These are phyloP conservation scores for Stictocephala bisonia DNA, from an alignment of 2,888 invertebrate genomes.

Conservation along the genomic window DNA sequence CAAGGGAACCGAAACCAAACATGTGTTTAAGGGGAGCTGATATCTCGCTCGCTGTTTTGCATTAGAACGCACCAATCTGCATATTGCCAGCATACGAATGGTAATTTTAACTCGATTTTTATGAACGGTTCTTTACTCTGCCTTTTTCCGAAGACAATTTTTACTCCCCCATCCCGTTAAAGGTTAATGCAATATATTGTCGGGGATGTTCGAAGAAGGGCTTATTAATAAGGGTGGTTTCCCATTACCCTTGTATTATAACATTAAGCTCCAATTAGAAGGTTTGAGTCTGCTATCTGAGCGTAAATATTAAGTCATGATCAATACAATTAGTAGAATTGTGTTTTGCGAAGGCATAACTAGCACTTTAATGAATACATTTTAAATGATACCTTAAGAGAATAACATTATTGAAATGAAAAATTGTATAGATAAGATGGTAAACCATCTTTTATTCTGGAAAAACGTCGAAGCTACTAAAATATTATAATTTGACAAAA, in stretches of 20 bases:
- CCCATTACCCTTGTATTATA: conserved; percentile 12
- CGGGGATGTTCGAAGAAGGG: conserved; percentile 34
- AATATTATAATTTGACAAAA: no score
- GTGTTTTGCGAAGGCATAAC: no score
- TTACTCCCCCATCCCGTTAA: conserved; percentile 38
- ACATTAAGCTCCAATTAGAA: conserved; percentile 40
- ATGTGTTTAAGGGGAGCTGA: conserved; percentile 21
- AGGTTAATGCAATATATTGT: conserved; percentile 43
- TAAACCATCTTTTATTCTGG: no score
- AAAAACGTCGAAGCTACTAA: no score
- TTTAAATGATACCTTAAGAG: no score
- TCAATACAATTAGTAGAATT: no score
- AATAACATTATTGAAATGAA: no score
- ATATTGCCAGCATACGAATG: conserved; percentile 52
- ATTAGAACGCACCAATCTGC: conserved; percentile 32
- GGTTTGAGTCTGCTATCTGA: no score
- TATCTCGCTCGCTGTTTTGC: conserved; percentile 30
- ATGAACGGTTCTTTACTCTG: conserved; percentile 45
- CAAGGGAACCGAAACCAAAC: no score
- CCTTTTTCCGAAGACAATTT: conserved; percentile 42
- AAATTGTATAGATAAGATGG: no score
- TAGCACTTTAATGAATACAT: no score
- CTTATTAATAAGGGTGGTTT: conserved; percentile 36
- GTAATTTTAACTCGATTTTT: conserved; percentile 54
- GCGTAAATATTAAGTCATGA: no score